A percentile compares a stretch with the other conserved stretches of the same genome.
These are phyloP conservation scores for Eulemur mongoz DNA, from an alignment of 2,797 vertebrate genomes.

Conservation along the genomic window DNA sequence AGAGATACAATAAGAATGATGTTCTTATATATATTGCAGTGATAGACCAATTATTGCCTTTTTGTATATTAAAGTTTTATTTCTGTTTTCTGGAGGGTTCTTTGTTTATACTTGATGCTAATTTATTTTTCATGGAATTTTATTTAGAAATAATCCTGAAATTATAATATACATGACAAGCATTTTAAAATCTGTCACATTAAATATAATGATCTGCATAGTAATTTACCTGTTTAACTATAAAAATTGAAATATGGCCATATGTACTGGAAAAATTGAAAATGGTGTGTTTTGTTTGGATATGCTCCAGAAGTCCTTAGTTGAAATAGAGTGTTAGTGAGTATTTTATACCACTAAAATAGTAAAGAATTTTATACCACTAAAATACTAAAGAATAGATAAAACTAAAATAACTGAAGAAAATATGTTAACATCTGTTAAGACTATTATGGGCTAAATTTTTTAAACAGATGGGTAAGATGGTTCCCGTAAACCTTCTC, in stretches of 20 bases:
- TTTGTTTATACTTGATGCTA: neutral
- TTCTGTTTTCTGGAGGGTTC: neutral
- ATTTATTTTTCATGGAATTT: conserved; percentile 42
- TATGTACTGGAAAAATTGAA: conserved; percentile 37
- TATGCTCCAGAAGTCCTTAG: conserved; percentile 14
- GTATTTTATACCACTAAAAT: conserved; percentile 18
- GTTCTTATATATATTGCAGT: conserved; percentile 3
- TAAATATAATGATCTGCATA: conserved; percentile 5
- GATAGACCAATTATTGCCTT: neutral
- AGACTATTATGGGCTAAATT: neutral
- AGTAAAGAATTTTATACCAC: neutral
- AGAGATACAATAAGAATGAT: neutral
- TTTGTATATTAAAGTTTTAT: neutral
- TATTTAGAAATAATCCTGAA: conserved; percentile 38
- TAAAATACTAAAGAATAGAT: neutral
- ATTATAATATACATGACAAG: conserved; percentile 4
- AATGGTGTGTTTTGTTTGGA: conserved; percentile 25
- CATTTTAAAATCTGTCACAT: conserved; percentile 33
- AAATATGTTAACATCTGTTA: conserved; percentile 43
- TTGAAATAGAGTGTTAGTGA: conserved; percentile 42
- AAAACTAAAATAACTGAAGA: neutral
- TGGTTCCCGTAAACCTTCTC: conserved; percentile 15
- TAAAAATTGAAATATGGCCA: conserved; percentile 42
- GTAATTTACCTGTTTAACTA: conserved; percentile 27
- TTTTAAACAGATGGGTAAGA: conserved; percentile 41